Percentiles rank a stretch among this genome's conserved stretches.
These are phyloP conservation scores for Etia nguti DNA, from an alignment of 2,113 vertebrate species.

Conservation along the genomic window DNA sequence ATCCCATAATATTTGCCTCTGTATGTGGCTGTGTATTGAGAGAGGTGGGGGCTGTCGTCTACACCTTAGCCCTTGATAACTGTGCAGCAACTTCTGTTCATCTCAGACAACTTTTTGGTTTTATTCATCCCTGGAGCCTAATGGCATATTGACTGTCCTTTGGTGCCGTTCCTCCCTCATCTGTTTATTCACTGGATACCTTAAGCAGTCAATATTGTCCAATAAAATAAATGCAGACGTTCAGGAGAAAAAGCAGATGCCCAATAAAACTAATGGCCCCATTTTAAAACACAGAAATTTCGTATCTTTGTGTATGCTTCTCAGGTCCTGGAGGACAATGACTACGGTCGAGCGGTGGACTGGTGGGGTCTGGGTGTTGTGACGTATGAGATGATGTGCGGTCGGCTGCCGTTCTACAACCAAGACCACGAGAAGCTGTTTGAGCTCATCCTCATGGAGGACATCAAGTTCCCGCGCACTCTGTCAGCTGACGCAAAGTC, in stretches of 20 bases:
- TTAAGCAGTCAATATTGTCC: not conserved
- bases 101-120: conserved; percentile 5
- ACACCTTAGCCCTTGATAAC: not conserved
- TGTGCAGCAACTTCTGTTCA: conserved; percentile 1
- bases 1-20: conserved; percentile 47
- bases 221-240: conserved; percentile 39
- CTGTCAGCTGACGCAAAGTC: conserved; percentile 95
- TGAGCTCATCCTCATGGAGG: conserved; percentile 97
- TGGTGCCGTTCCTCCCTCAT: conserved; percentile 10
- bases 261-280: conserved; percentile 33
- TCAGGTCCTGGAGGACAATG: conserved; percentile 94
- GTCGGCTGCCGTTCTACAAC: conserved; percentile 94
- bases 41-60: not conserved
- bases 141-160: conserved; percentile 21
- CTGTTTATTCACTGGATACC: conserved; percentile 23
- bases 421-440: conserved; percentile 98
- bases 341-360: conserved; percentile 94
- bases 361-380: conserved; percentile 98
- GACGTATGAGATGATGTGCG: conserved; percentile 99
- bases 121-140: conserved; percentile 14
- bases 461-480: conserved; percentile 96
- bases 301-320: not conserved
- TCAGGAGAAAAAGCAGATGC: conserved; percentile 30
- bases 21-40: not conserved
- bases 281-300: not conserved